These are phyloP conservation scores for Cochlearius cochlearius DNA, from an alignment of 2,113 vertebrate species.

Conservation along the genomic window DNA sequence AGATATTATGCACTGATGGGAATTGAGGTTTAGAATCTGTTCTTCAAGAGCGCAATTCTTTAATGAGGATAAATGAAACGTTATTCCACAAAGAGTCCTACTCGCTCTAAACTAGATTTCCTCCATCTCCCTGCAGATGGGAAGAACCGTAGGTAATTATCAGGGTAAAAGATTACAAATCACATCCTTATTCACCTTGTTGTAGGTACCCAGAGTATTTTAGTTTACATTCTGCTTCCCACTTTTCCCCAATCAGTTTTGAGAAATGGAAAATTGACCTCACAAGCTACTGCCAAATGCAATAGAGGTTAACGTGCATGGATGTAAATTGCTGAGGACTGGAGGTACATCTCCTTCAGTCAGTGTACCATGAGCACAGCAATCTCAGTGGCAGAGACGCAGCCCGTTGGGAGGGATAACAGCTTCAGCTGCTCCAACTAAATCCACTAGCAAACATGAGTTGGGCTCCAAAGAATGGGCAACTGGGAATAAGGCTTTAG, in stretches of 20 bases:
- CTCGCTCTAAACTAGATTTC: not conserved
- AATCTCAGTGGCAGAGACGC: not conserved
- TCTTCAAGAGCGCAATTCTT: not conserved
- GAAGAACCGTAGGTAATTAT: not conserved
- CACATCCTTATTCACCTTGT: not conserved
- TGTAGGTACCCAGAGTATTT: not conserved
- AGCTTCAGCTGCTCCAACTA: not conserved
- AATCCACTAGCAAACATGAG: not conserved
- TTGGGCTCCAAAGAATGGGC: not conserved
- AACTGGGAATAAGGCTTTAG: not conserved
- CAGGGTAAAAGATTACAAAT: not conserved
- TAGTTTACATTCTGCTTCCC: not conserved
- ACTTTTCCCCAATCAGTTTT: not conserved
- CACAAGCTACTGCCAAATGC: not conserved
- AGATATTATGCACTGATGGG: not conserved
- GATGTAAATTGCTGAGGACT: not conserved
- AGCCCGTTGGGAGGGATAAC: not conserved
- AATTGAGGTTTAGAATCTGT: not conserved
- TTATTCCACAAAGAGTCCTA: not conserved
- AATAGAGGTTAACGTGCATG: fast-evolving
- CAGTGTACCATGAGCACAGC: not conserved
- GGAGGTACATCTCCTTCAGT: not conserved
- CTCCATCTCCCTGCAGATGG: not conserved
- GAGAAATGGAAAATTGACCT: not conserved
- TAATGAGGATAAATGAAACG: not conserved